Conservation (phyloP, 2,113 vertebrate species). For the Lepidothrix coronata region DNA sequence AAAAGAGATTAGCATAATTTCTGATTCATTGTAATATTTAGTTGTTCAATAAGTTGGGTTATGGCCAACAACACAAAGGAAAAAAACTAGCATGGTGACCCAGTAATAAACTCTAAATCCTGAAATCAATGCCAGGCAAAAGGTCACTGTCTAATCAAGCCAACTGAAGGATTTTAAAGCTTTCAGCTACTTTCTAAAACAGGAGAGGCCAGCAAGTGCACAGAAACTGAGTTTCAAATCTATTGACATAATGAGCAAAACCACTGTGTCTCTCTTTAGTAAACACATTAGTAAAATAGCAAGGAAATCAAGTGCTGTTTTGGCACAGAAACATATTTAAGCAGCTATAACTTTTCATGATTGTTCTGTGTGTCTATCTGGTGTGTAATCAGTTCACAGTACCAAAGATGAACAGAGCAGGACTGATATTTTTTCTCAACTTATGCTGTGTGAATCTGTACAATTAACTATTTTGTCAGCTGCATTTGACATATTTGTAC, state of each 20-base stretch:
- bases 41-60: background rate
- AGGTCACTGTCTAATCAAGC: constrained; percentile 8
- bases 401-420: background rate
- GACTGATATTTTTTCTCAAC: background rate
- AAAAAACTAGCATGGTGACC: background rate
- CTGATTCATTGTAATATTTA: background rate
- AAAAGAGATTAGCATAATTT: background rate
- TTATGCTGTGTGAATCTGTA: background rate
- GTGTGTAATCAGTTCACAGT: background rate
- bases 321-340: background rate
- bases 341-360: background rate
- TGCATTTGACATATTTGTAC: background rate
- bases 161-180: constrained; percentile 28
- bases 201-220: background rate
- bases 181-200: constrained; percentile 11
- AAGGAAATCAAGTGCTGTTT: background rate
- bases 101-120: constrained; percentile 36
- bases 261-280: background rate
- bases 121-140: constrained; percentile 52
- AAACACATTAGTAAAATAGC: constrained; percentile 8
- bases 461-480: background rate
- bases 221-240: background rate
- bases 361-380: background rate
- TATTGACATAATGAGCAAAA: constrained; percentile 24
- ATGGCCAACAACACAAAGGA: background rate